Base-by-base conservation (phyloP, 2,797 vertebrate species). In the Phrynocephalus vlangalii region DNA sequence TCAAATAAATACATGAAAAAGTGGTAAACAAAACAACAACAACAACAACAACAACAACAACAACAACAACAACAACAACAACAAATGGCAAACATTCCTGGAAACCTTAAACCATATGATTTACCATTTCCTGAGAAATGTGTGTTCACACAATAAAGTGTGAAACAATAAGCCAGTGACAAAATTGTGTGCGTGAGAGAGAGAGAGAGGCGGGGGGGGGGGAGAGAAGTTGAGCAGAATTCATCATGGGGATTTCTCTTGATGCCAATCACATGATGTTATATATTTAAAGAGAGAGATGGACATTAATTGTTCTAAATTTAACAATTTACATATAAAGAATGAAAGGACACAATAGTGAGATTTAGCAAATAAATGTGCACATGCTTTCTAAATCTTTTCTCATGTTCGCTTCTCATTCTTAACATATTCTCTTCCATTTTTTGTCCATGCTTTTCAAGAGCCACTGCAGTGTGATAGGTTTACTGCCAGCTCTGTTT, bases 401-500 rank as follows among this genome's bases (percentile, higher is more conserved):
- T 89, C 77, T 1, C 50, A 66, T 52, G 76, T 88, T 20, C 78
- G 70, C 24, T 75, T 78, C 18, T 66, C 60, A 2, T 18, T 71
- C 28, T 60, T 5, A 72, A 89, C 52, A 0, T 48, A 68, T 8
- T 92, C 60, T 67, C 24, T 9, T 90, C 87, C 73, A 79, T 79
- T 38, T 60, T 79, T n/a, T 50, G 44, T 50, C 20, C 56, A 26
- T n/a, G 28, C 6, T n/a, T n/a, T 76, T 87, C 88, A 16, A 38
- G 82, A 79, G 75, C 87, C 91, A 89, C 86, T 90, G 91, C 91
- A 30, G 89, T 11, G 91, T 75, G 89, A 89, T 92, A 83, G 83
- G 90, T 93, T 92, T 84, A 68, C 67, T 81, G 87, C 89, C 3
- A 89, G 1, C 67, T 26, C 48, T 1, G 0, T n/a, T 52, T 6